Conservation (phyloP, 2,888 invertebrate species). For the Aspidiotus rigidus region DNA sequence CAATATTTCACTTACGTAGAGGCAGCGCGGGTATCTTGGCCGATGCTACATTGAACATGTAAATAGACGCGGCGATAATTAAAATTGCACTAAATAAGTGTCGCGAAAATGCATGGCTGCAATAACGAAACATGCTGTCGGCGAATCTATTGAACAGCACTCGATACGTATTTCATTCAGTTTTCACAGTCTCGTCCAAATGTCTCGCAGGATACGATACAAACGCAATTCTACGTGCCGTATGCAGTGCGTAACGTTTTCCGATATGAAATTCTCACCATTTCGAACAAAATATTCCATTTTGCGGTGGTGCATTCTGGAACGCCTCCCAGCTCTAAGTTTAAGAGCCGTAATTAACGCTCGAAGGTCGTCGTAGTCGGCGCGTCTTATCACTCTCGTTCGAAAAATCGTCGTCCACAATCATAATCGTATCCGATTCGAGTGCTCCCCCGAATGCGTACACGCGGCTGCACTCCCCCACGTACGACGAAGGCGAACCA, state of each 20-base stretch:
- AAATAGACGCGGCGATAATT: background rate
- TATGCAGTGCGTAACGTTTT: slow-evolving; percentile 1
- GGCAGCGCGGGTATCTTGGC: background rate
- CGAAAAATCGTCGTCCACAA: background rate
- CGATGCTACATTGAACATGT: background rate
- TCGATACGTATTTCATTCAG: background rate
- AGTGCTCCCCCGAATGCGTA: background rate
- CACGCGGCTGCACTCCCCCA: slow-evolving; percentile 2
- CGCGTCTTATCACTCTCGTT: background rate
- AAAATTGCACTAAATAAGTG: background rate
- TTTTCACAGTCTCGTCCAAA: background rate
- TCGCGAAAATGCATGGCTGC: background rate
- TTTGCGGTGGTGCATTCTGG: background rate
- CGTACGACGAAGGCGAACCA: background rate
- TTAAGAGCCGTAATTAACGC: background rate
- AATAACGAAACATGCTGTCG: background rate
- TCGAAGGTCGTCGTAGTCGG: slow-evolving; percentile 1
- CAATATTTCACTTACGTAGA: background rate
- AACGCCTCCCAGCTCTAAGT: background rate
- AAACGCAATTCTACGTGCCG: background rate
- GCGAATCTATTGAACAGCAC: too few relatives aligned
- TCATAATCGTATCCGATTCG: background rate
- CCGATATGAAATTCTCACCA: background rate
- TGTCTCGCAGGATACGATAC: background rate
- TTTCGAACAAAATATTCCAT: slow-evolving; percentile 4